Percentiles rank a stretch among this genome's conserved stretches.
Evolutionary conservation across 2,113 vertebrate genomes (phyloP).

Genomic region (Callithrix jacchus): DNA sequence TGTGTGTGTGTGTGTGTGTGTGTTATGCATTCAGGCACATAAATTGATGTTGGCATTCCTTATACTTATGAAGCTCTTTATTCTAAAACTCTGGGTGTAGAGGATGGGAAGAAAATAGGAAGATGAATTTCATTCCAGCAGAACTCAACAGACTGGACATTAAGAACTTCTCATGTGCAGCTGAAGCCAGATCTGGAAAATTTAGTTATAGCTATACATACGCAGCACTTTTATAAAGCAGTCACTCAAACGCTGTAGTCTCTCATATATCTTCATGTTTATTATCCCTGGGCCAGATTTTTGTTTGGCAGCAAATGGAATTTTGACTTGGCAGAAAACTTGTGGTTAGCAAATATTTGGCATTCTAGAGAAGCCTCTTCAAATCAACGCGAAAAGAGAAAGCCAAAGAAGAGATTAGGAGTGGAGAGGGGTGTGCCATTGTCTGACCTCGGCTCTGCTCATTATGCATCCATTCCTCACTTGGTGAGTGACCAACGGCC

Average conservation of each 20-base stretch:
- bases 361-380: neutral
- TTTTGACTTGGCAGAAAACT: constrained; percentile 40
- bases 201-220: neutral
- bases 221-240: constrained; percentile 2
- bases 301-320: constrained; percentile 8
- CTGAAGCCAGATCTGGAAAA: neutral
- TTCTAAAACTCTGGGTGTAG: neutral
- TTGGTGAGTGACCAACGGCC: rapidly evolving
- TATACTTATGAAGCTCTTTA: constrained; percentile 7
- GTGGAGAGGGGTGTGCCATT: neutral
- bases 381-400: neutral
- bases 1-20: neutral
- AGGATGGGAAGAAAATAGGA: neutral
- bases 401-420: neutral
- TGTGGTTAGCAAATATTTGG: neutral
- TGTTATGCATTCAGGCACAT: neutral
- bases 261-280: constrained; percentile 10
- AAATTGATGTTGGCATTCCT: neutral
- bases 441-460: neutral
- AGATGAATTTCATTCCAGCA: neutral
- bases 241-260: neutral
- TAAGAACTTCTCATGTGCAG: neutral
- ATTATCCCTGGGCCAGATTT: neutral
- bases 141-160: neutral
- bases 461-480: neutral